Percentiles rank a stretch among this genome's conserved stretches.
These are phyloP conservation scores for Rhinophrynus dorsalis DNA, from an alignment of 2,797 vertebrate species.

Conservation along the genomic window DNA sequence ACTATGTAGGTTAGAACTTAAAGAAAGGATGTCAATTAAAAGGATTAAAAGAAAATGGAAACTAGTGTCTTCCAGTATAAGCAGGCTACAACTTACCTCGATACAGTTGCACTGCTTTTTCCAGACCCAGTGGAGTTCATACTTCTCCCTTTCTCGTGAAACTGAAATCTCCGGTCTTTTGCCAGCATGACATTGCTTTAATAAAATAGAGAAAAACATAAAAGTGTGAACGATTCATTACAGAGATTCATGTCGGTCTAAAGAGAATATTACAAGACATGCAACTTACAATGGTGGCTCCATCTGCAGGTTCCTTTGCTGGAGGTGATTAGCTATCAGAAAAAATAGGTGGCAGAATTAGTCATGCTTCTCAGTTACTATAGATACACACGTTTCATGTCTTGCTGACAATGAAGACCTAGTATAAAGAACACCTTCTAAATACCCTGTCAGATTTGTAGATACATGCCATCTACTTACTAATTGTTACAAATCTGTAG, in stretches of 20 bases:
- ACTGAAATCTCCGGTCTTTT: slow-evolving; percentile 85
- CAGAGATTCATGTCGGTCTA: accelerated
- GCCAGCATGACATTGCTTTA: slow-evolving; percentile 76
- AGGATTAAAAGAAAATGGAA: no score
- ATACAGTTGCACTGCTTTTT: slow-evolving; percentile 91
- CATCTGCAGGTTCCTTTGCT: slow-evolving; percentile 70
- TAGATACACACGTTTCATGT: slow-evolving; percentile 22
- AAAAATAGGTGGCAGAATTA: slow-evolving; percentile 51
- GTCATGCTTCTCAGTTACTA: slow-evolving; percentile 17
- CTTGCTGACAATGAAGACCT: slow-evolving; percentile 15
- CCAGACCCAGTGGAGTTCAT: slow-evolving; percentile 97
- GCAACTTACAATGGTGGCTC: slow-evolving; percentile 76
- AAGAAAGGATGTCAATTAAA: no score
- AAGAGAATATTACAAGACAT: slow-evolving; percentile 16
- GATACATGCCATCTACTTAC: slow-evolving; percentile 33
- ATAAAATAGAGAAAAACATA: slow-evolving; percentile 48
- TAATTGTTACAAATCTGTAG: slow-evolving; percentile 22
- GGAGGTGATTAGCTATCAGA: slow-evolving; percentile 86
- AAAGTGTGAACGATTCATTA: not conserved
- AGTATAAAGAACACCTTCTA: slow-evolving; percentile 14
- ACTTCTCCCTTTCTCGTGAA: slow-evolving; percentile 88
- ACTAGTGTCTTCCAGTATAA: no score
- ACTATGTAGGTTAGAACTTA: no score
- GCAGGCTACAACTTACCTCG: slow-evolving; percentile 84
- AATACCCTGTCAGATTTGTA: slow-evolving; percentile 41